A percentile compares a stretch with the other conserved stretches of the same genome.
Evolutionary conservation across 1,140 invertebrate genomes (phyloP).

Genomic region (Leptinotarsa defecta): DNA sequence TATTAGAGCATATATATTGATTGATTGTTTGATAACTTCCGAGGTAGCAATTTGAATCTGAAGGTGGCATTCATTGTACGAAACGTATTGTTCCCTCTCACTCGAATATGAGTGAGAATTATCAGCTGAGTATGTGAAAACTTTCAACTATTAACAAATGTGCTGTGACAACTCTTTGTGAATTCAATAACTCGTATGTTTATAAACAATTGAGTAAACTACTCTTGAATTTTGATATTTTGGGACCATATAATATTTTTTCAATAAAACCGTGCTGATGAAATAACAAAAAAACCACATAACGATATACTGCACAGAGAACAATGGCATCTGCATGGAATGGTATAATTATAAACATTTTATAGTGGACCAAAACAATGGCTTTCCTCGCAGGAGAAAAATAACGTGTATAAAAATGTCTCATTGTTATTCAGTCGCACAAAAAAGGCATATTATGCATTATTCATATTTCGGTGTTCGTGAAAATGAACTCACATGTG

Average conservation of each 20-base stretch:
- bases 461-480: constrained; percentile 17
- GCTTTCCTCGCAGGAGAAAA: constrained; percentile 17
- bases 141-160: too few species aligned
- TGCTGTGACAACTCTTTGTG: too few species aligned
- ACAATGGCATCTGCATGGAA: constrained; percentile 26
- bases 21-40: too few species aligned
- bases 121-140: too few species aligned
- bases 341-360: constrained; percentile 26
- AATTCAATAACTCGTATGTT: too few species aligned
- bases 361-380: constrained; percentile 25
- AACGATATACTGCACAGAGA: constrained; percentile 9
- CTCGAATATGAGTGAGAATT: too few species aligned
- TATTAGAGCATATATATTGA: too few species aligned
- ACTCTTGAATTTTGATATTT: too few species aligned
- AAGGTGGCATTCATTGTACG: too few species aligned
- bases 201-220: too few species aligned
- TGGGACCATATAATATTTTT: neutral
- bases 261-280: neutral
- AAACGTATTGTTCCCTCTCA: too few species aligned
- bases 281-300: neutral
- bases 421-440: constrained; percentile 21
- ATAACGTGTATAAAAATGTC: constrained; percentile 21
- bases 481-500: constrained; percentile 6
- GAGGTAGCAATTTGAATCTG: too few species aligned
- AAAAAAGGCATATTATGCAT: constrained; percentile 17